These are phyloP conservation scores for Nymphalis urticae DNA, from an alignment of 2,888 invertebrate genomes.

Conservation along the genomic window DNA sequence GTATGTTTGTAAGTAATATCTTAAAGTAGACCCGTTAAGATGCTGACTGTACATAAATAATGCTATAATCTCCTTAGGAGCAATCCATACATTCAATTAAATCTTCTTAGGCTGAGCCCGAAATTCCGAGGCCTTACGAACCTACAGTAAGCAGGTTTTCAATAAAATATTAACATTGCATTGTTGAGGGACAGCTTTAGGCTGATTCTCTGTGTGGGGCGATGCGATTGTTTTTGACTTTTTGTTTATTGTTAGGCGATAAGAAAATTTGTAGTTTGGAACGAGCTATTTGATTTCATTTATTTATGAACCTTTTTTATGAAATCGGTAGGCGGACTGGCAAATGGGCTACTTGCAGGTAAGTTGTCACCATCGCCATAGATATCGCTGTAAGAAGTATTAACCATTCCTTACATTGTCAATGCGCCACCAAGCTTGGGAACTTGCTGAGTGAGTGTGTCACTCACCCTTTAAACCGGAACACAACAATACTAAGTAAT, in stretches of 20 bases:
- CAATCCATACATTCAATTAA: slow-evolving; percentile 55
- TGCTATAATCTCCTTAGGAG: slow-evolving; percentile 48
- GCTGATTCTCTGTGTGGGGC: slow-evolving; percentile 15
- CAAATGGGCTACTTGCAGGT: too few relatives aligned
- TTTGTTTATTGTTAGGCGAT: neutral
- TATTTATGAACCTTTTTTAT: too few relatives aligned
- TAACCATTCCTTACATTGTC: too few relatives aligned
- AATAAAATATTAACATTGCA: slow-evolving; percentile 48
- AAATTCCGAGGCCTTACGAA: slow-evolving; percentile 36
- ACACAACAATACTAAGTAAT: too few relatives aligned
- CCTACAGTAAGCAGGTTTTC: slow-evolving; percentile 44
- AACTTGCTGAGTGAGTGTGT: too few relatives aligned
- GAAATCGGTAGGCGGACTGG: too few relatives aligned
- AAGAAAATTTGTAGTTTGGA: neutral
- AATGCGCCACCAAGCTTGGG: too few relatives aligned
- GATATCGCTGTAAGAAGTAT: too few relatives aligned
- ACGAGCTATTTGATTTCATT: neutral
- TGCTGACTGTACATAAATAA: slow-evolving; percentile 42
- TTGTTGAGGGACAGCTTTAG: slow-evolving; percentile 33
- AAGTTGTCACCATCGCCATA: too few relatives aligned
- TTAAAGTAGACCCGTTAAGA: slow-evolving; percentile 23
- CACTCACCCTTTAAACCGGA: too few relatives aligned
- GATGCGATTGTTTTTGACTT: neutral
- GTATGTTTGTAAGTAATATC: slow-evolving; percentile 13
- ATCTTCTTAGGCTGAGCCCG: slow-evolving; percentile 39